phyloP scores from a whole-genome alignment of 2,113 vertebrate genomes.

The Dicaeum eximium region DNA sequence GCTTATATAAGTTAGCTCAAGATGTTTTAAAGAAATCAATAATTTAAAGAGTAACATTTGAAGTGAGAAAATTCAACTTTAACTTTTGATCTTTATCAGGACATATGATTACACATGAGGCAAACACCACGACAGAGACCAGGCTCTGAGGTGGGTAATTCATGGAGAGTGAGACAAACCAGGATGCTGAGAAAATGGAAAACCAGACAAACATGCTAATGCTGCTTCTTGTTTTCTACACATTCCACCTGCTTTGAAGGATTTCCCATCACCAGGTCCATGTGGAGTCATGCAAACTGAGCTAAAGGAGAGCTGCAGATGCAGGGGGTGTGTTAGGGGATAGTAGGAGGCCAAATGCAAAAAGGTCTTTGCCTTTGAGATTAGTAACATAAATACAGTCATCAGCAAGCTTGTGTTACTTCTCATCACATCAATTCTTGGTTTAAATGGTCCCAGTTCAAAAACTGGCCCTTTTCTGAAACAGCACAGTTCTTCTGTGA shows the following conservation, averaged over 20 bases:
- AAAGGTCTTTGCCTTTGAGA: background rate
- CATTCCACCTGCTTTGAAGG: background rate
- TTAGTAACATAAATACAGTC: background rate
- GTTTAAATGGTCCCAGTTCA: background rate
- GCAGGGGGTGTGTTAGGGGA: background rate
- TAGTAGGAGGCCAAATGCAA: conserved; percentile 39
- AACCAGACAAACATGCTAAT: conserved; percentile 17
- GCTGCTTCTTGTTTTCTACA: background rate
- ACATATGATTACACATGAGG: background rate
- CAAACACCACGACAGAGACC: background rate
- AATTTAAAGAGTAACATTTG: background rate
- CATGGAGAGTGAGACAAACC: background rate
- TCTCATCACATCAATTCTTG: background rate
- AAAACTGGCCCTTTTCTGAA: background rate
- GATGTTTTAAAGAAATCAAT: background rate
- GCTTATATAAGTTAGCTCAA: background rate
- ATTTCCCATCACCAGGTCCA: background rate
- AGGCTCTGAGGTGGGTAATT: background rate
- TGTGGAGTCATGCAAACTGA: conserved; percentile 28
- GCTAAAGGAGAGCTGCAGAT: conserved; percentile 20
- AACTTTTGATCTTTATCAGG: background rate
- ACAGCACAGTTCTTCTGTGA: background rate
- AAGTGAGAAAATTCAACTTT: background rate
- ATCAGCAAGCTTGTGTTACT: background rate
- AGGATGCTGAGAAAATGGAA: background rate